Conservation (phyloP, 2,113 vertebrate genomes). For the Mustela nigripes region DNA sequence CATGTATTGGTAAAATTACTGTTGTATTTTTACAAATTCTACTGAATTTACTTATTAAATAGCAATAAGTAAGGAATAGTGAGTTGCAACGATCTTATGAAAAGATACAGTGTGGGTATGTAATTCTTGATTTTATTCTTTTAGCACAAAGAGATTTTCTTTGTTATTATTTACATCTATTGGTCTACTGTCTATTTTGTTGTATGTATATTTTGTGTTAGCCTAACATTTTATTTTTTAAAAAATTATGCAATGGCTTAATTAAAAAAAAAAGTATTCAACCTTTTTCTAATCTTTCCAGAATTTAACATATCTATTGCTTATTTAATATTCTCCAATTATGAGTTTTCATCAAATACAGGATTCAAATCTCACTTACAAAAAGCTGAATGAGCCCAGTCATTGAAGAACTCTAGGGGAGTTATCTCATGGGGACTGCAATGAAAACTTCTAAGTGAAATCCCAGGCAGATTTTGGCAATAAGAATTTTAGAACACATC, state of each 20-base stretch:
- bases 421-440: background rate
- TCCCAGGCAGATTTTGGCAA: background rate
- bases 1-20: background rate
- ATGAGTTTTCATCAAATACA: background rate
- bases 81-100: background rate
- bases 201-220: background rate
- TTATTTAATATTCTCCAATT: background rate
- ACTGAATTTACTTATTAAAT: background rate
- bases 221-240: background rate
- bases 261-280: background rate
- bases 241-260: background rate
- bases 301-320: background rate
- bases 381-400: background rate
- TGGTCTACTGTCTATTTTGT: background rate
- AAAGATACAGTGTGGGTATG: background rate
- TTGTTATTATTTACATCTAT: background rate
- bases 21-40: background rate
- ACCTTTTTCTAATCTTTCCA: background rate
- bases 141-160: background rate
- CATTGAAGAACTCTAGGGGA: background rate
- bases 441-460: background rate
- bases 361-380: background rate
- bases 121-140: conserved; percentile 26
- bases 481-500: conserved; percentile 44
- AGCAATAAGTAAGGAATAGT: background rate